A percentile compares a stretch with the other conserved stretches of the same genome.
Conservation (phyloP, 1,140 invertebrate species). For the Cydia amplana region DNA sequence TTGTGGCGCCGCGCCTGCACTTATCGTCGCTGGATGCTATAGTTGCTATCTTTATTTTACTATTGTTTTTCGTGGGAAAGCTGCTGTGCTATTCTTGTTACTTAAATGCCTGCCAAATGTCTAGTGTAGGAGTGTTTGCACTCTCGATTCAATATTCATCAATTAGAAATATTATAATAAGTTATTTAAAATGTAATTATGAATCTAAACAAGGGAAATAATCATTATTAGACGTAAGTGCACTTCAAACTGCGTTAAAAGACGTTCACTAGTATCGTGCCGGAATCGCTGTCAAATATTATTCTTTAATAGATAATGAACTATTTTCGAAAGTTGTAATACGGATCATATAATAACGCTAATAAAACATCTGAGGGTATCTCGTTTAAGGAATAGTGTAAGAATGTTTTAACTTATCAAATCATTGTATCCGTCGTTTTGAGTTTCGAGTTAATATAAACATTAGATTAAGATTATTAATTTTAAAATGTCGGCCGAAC, state of each 20-base stretch:
- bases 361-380: slow-evolving; percentile 3
- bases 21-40: not conserved
- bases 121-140: slow-evolving; percentile 5
- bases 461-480: slow-evolving; percentile 12
- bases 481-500: slow-evolving; percentile 16
- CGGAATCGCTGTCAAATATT: not conserved
- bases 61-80: not conserved
- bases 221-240: slow-evolving; percentile 46
- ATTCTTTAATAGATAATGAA: slow-evolving; percentile 3
- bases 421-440: not conserved
- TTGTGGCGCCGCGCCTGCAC: not conserved
- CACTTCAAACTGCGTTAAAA: slow-evolving; percentile 38
- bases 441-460: slow-evolving; percentile 7
- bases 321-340: not conserved
- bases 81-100: slow-evolving; percentile 39
- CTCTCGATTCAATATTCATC: slow-evolving; percentile 17
- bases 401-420: slow-evolving; percentile 9
- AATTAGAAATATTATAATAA: slow-evolving; percentile 51
- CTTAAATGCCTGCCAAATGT: slow-evolving; percentile 38
- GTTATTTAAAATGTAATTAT: slow-evolving; percentile 54
- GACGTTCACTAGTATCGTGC: not conserved
- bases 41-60: slow-evolving; percentile 1
- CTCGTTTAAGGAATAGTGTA: slow-evolving; percentile 8
- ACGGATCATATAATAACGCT: not conserved
- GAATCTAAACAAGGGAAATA: slow-evolving; percentile 55